A percentile compares a stretch with the other conserved stretches of the same genome.
Conservation (phyloP, 64 coral and sea anemone species). For the Exaiptasia diaphana region DNA sequence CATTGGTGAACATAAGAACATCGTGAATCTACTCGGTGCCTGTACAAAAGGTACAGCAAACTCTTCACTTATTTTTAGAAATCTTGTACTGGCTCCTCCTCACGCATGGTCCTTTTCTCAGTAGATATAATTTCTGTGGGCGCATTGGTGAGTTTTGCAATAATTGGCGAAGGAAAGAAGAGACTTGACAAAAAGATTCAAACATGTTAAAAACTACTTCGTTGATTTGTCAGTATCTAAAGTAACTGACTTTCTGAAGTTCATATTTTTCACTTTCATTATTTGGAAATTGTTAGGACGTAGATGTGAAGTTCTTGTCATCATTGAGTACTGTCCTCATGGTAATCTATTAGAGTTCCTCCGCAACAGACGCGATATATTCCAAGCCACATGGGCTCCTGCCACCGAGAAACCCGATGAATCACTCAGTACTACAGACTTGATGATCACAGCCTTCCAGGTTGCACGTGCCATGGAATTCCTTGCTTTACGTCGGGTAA, state of each 20-base stretch:
- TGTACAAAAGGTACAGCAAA: conserved; percentile 97
- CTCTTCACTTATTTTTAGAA: too few species aligned
- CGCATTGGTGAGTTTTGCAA: too few species aligned
- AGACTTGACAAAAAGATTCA: too few species aligned
- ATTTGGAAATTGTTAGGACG: too few species aligned
- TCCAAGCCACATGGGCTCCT: conserved; percentile 57
- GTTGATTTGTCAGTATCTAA: too few species aligned
- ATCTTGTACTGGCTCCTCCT: too few species aligned
- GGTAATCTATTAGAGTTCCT: conserved; percentile 77
- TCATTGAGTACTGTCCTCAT: conserved; percentile 82
- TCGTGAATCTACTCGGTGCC: conserved; percentile 88
- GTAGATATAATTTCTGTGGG: too few species aligned
- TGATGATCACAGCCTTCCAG: conserved; percentile 69
- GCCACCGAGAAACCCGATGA: conserved; percentile 76
- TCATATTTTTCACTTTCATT: too few species aligned
- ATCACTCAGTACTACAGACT: conserved; percentile 60
- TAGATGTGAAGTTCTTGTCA: conserved; percentile 68
- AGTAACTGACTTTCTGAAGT: too few species aligned
- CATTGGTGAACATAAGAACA: conserved; percentile 97
- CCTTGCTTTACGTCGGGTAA: conserved; percentile 48
- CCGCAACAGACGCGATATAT: conserved; percentile 74
- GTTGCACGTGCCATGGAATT: conserved; percentile 86
- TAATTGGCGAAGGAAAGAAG: too few species aligned
- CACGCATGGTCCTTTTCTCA: too few species aligned
- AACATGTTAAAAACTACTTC: too few species aligned